phyloP scores from a whole-genome alignment of 2,113 vertebrate genomes.

The Phoenicopterus ruber region DNA sequence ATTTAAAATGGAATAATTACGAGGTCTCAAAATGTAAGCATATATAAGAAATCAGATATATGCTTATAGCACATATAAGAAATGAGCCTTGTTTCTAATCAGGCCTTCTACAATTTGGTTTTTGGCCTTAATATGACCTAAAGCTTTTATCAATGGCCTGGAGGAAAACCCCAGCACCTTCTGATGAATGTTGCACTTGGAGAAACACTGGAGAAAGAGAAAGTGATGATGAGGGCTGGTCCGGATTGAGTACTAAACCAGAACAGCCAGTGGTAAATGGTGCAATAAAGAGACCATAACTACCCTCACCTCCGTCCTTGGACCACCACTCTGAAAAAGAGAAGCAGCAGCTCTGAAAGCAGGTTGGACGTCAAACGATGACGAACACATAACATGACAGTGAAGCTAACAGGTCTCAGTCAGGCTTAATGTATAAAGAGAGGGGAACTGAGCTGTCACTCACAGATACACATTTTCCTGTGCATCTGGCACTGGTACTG shows the following conservation, averaged over 20 bases:
- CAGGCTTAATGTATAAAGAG: not conserved
- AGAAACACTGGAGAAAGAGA: not conserved
- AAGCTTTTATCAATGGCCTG: not conserved
- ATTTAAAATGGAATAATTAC: not conserved
- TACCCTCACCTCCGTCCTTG: not conserved
- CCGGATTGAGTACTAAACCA: not conserved
- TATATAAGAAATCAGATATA: not conserved
- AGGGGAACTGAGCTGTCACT: not conserved
- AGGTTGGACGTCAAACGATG: rapidly evolving
- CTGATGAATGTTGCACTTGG: not conserved
- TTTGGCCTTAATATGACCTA: not conserved
- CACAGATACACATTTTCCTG: not conserved
- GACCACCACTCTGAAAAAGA: not conserved
- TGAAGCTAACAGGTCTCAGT: not conserved
- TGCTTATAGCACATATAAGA: not conserved
- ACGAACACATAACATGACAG: not conserved
- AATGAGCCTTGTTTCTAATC: not conserved
- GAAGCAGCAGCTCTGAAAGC: not conserved
- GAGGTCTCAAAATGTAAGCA: not conserved
- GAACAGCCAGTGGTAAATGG: not conserved
- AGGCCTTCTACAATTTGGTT: not conserved
- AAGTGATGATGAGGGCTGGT: not conserved
- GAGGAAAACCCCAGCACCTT: not conserved
- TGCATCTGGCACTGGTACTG: not conserved
- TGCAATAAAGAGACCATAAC: not conserved